A percentile compares a stretch with the other conserved stretches of the same genome.
Evolutionary conservation across 2,888 invertebrate species (phyloP).

Genomic region (Malachius bipustulatus): DNA sequence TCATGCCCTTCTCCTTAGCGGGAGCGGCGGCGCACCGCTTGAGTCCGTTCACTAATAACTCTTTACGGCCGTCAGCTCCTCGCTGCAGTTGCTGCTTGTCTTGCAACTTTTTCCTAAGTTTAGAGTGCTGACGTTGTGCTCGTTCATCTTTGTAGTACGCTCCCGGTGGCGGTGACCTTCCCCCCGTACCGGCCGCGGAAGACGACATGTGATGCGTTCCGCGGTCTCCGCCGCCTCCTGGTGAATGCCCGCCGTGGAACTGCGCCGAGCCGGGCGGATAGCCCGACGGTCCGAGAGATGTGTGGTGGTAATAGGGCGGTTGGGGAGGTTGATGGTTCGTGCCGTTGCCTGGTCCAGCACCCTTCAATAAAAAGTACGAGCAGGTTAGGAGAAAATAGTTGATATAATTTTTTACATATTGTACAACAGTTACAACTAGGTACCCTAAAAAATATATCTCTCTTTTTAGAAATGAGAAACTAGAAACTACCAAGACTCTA

Average conservation of each 20-base stretch:
- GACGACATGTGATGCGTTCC: slow-evolving; percentile 52
- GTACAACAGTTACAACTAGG: too few species aligned
- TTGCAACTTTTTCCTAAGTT: slow-evolving; percentile 65
- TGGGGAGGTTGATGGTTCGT: slow-evolving; percentile 57
- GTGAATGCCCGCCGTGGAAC: slow-evolving; percentile 43
- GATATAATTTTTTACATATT: too few species aligned
- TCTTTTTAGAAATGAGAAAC: too few species aligned
- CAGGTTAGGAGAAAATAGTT: too few species aligned
- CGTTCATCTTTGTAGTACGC: slow-evolving; percentile 65
- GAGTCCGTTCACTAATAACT: slow-evolving; percentile 36
- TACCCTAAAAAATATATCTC: too few species aligned
- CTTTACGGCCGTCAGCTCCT: slow-evolving; percentile 19
- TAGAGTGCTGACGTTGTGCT: slow-evolving; percentile 63
- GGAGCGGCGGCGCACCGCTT: slow-evolving; percentile 30
- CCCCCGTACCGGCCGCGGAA: slow-evolving; percentile 53
- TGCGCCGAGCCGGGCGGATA: slow-evolving; percentile 37
- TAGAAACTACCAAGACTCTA: too few species aligned
- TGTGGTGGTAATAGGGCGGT: slow-evolving; percentile 49
- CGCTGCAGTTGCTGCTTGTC: slow-evolving; percentile 32
- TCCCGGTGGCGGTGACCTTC: slow-evolving; percentile 39
- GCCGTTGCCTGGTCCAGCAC: slow-evolving; percentile 59
- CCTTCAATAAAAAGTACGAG: slow-evolving; percentile 38
- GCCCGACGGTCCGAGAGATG: slow-evolving; percentile 45
- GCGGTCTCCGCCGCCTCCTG: slow-evolving; percentile 37
- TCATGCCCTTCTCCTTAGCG: slow-evolving; percentile 41